Percentiles rank a stretch among this genome's conserved stretches.
Evolutionary conservation across 2,888 invertebrate species (phyloP).

Genomic region (Hypomecis punctinalis): DNA sequence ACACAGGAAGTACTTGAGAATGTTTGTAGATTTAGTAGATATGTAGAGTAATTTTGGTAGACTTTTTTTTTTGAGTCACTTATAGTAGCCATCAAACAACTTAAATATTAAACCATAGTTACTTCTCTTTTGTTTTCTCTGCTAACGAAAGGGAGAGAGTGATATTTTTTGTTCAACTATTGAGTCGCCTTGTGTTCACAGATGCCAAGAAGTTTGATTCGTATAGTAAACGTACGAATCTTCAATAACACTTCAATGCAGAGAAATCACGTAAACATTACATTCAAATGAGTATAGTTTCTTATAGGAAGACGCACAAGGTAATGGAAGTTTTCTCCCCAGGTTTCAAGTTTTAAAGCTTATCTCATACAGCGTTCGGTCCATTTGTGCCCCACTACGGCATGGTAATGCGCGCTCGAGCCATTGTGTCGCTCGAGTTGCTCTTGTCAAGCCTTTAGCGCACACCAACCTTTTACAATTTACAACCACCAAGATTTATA

Average conservation of each 20-base stretch:
- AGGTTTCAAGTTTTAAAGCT: conserved; percentile 26
- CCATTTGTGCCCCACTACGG: conserved; percentile 48
- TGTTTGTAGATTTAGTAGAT: too few species aligned
- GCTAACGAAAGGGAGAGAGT: too few species aligned
- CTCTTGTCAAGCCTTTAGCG: conserved; percentile 60
- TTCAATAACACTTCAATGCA: not conserved
- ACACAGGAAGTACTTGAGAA: too few species aligned
- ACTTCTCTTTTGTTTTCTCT: too few species aligned
- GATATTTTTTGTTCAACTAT: too few species aligned
- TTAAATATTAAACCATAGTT: too few species aligned
- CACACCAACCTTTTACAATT: conserved; percentile 57
- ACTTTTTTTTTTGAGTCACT: not conserved
- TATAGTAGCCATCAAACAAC: too few species aligned
- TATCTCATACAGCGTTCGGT: conserved; percentile 50
- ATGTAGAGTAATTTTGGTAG: not conserved
- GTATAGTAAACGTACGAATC: not conserved
- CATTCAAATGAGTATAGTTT: too few species aligned
- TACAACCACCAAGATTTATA: conserved; percentile 69
- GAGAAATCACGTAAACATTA: too few species aligned
- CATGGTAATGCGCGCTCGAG: conserved; percentile 64
- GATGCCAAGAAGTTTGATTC: not conserved
- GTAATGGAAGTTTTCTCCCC: conserved; percentile 5
- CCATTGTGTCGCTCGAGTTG: conserved; percentile 69
- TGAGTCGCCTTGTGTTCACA: too few species aligned
- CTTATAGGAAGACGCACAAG: conserved; percentile 6